Conservation (phyloP, 2,888 invertebrate species). For the Pantelozetes paolii region DNA sequence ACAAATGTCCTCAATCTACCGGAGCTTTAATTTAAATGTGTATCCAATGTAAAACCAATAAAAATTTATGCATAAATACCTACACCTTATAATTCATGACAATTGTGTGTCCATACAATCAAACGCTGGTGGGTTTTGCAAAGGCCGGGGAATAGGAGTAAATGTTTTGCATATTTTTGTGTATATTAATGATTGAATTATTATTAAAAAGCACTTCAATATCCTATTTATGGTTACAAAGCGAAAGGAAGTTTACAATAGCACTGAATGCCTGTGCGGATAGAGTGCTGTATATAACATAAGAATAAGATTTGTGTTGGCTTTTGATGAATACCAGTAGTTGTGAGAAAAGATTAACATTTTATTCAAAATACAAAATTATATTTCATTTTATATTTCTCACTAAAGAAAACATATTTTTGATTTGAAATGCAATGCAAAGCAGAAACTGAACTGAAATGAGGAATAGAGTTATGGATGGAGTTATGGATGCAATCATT, state of each 20-base stretch:
- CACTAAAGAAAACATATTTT: neutral
- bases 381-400: neutral
- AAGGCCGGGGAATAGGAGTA: neutral
- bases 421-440: too few relatives aligned
- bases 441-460: neutral
- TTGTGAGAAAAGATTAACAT: neutral
- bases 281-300: too few relatives aligned
- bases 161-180: constrained; percentile 4
- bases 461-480: constrained; percentile 10
- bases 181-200: neutral
- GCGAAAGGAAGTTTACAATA: constrained; percentile 13
- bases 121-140: too few relatives aligned
- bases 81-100: neutral
- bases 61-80: neutral
- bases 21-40: constrained; percentile 8
- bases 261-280: neutral
- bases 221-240: neutral
- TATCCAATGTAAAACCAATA: neutral
- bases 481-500: constrained; percentile 5
- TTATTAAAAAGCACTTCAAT: constrained; percentile 24
- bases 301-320: neutral
- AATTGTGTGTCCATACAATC: neutral
- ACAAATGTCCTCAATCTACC: constrained; percentile 22
- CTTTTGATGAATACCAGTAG: neutral
- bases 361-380: neutral